A percentile compares a stretch with the other conserved stretches of the same genome.
phyloP scores from a whole-genome alignment of 2,113 vertebrate species.

The Pardalotus punctatus region DNA sequence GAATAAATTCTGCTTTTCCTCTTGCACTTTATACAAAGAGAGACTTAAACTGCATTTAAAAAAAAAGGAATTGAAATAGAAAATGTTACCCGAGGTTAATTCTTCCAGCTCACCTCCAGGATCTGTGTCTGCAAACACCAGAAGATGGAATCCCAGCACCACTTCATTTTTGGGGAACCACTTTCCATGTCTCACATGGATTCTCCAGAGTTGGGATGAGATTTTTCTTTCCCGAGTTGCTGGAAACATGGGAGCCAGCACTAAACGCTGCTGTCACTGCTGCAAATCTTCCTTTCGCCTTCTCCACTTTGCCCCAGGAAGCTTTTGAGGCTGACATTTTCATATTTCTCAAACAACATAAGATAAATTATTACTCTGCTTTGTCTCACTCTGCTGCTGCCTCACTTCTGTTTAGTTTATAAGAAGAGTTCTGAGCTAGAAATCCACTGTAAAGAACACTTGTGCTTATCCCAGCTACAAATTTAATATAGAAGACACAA shows the following conservation, averaged over 20 bases:
- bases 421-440: not conserved
- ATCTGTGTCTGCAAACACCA: not conserved
- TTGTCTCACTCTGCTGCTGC: not conserved
- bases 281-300: constrained; percentile 19
- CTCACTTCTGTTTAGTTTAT: not conserved
- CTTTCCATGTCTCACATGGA: not conserved
- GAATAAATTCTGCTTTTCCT: not conserved
- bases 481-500: not conserved
- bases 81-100: not conserved
- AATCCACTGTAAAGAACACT: not conserved
- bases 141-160: not conserved
- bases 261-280: not conserved
- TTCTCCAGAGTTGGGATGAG: not conserved
- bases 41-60: not conserved
- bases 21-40: not conserved
- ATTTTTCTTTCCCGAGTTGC: not conserved
- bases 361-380: constrained; percentile 18
- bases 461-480: not conserved
- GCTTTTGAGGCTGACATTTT: constrained; percentile 20
- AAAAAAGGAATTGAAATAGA: not conserved
- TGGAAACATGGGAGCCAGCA: not conserved
- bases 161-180: not conserved
- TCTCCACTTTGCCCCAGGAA: constrained; percentile 13
- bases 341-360: not conserved
- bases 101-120: not conserved